A percentile compares a stretch with the other conserved stretches of the same genome.
These are phyloP conservation scores for Lepidiolamprologus cunningtoni DNA, from an alignment of 2,113 vertebrate genomes.

Conservation along the genomic window DNA sequence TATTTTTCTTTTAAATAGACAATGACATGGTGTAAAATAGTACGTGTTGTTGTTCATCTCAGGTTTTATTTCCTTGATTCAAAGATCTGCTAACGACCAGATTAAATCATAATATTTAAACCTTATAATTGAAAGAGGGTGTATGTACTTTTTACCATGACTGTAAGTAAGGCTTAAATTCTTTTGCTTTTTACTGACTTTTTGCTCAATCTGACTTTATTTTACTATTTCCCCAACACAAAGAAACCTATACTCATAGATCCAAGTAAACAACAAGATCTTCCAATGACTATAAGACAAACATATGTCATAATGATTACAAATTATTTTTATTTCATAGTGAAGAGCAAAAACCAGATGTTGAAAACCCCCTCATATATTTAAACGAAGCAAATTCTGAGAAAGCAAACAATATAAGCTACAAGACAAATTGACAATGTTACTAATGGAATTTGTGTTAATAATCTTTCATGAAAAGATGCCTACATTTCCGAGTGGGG, in stretches of 20 bases:
- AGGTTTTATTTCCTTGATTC: not conserved
- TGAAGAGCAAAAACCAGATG: not conserved
- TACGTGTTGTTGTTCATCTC: not conserved
- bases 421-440: not conserved
- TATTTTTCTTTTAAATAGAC: not conserved
- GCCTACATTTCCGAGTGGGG: not conserved
- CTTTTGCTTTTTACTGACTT: not conserved
- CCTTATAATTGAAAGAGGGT: not conserved
- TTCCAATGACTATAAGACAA: not conserved
- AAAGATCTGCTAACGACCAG: not conserved
- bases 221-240: not conserved
- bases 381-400: constrained; percentile 5
- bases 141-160: not conserved
- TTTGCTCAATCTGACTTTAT: not conserved
- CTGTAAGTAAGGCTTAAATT: not conserved
- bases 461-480: constrained; percentile 15
- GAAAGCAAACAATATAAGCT: not conserved
- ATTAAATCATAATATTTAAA: not conserved
- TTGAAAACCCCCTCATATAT: not conserved
- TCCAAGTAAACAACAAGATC: not conserved
- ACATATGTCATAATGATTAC: not conserved
- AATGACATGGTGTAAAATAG: not conserved
- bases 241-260: not conserved
- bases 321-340: not conserved
- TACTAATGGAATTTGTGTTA: constrained; percentile 1